phyloP scores from a whole-genome alignment of 2,113 vertebrate genomes.

The Microtus montanus region DNA sequence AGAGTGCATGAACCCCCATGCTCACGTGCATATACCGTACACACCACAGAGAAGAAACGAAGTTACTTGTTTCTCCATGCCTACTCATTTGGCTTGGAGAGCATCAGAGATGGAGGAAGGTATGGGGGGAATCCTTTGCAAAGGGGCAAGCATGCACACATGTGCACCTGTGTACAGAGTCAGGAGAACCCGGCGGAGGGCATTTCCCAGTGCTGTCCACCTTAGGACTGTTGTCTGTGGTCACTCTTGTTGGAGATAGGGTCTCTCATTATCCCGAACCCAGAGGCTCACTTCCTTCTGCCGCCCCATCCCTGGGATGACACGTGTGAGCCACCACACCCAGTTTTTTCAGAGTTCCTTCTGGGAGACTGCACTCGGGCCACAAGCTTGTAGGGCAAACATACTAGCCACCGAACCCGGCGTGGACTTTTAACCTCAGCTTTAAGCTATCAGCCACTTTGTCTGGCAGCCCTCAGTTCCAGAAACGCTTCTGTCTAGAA shows the following conservation, averaged over 20 bases:
- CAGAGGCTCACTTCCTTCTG: neutral
- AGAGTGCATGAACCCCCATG: neutral
- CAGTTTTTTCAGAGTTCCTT: neutral
- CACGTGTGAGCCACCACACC: neutral
- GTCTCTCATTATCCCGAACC: too few relatives aligned
- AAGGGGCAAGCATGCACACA: too few relatives aligned
- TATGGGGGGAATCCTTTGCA: neutral
- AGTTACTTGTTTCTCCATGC: neutral
- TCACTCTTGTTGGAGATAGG: neutral
- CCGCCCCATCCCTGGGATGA: too few relatives aligned
- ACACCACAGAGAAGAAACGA: neutral
- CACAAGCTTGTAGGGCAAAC: rapidly evolving
- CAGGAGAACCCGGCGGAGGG: neutral
- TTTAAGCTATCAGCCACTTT: neutral
- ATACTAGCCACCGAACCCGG: too few relatives aligned
- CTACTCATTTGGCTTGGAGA: neutral
- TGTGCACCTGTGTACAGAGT: too few relatives aligned
- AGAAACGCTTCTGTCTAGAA: rapidly evolving
- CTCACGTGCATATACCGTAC: neutral
- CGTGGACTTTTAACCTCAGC: neutral
- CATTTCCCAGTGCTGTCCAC: neutral
- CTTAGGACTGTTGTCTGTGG: too few relatives aligned
- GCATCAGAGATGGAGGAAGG: neutral
- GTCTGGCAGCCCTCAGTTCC: neutral
- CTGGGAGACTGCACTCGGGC: neutral